These are phyloP conservation scores for Phthorimaea operculella DNA, from an alignment of 1,140 invertebrate species.

Conservation along the genomic window DNA sequence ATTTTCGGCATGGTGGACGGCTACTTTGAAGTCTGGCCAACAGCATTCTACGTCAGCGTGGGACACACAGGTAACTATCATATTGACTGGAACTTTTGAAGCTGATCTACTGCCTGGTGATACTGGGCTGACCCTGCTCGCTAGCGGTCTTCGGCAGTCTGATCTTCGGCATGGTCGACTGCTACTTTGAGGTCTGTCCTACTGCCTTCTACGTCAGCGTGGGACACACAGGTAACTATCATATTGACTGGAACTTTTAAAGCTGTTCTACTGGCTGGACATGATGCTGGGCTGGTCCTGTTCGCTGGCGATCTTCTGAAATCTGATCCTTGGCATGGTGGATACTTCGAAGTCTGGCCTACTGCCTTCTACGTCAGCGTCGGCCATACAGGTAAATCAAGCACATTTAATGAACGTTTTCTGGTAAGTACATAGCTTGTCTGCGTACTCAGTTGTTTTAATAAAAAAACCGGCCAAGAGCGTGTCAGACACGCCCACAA, in stretches of 20 bases:
- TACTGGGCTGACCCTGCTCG: constrained; percentile 72
- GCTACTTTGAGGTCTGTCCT: constrained; percentile 73
- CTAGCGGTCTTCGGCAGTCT: constrained; percentile 71
- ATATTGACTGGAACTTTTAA: too few species aligned
- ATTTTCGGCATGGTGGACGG: constrained; percentile 82
- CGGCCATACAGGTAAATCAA: too few species aligned
- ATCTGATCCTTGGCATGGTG: constrained; percentile 81
- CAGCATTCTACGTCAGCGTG: constrained; percentile 74
- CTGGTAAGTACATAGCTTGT: too few species aligned
- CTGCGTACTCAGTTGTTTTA: too few species aligned
- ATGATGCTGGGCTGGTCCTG: constrained; percentile 71
- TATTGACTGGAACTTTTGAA: too few species aligned
- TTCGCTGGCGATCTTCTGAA: constrained; percentile 69
- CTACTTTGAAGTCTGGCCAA: constrained; percentile 73
- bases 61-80: constrained; percentile 70
- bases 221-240: constrained; percentile 69
- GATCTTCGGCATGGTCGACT: constrained; percentile 81
- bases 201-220: constrained; percentile 76
- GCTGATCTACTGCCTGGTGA: constrained; percentile 70
- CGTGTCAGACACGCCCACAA: too few species aligned
- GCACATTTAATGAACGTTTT: too few species aligned
- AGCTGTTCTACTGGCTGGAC: constrained; percentile 71
- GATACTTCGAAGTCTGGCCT: constrained; percentile 74
- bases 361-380: constrained; percentile 73
- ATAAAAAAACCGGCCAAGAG: too few species aligned